Evolutionary conservation across 53 echinoderm and acorn worm genomes (phyloP), one percentile per base, ranked within the genome.

Genomic region (Echinarachnius parma): DNA sequence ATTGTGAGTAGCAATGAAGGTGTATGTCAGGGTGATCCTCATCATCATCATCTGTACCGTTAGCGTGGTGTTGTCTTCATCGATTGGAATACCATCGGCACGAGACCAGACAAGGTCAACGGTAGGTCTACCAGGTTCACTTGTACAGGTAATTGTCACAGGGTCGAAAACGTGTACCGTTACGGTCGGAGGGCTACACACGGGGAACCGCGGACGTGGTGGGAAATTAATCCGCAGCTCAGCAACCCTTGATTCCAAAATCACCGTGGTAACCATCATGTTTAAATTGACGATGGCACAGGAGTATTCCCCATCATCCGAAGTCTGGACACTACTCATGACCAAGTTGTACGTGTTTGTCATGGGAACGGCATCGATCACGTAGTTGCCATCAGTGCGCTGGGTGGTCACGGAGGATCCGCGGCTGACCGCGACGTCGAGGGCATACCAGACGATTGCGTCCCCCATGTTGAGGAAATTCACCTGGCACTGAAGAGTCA

Each of bases 401-500:
- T 72, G 56, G 34, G n/a, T 37, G 3, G 39, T 56, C 4, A 56
- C 57, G 9, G 42, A 16, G 14, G 37, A 9, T 16, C 8, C 29
- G 1, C 25, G 34, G 45, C 36, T 39, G 44, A 72, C 57, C 27
- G 36, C 56, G 10, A 21, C 23, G 9, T 28, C 42, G 14, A 72
- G 74, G 27, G 74, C 74, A 19, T 44, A 39, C 74, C 74, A 72
- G 24, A 42, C 57, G 16, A 72, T 35, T 16, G 19, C 39, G 10
- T 72, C 56, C 13, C 39, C 11, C 1, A 37, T 26, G 24, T 11
- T 26, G 16, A 72, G 74, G 74, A 16, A 19, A 13, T 28, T 39
- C 24, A 72, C 74, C 20, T 15, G 37, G 28, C 74, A 72, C 39
- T 34, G 74, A 20, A 72, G 56, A 10, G 74, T 72, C 21, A 72